Percentiles rank a stretch among this genome's conserved stretches.
phyloP scores from a whole-genome alignment of 1,140 invertebrate genomes.

The Heliconius hewitsoni region DNA sequence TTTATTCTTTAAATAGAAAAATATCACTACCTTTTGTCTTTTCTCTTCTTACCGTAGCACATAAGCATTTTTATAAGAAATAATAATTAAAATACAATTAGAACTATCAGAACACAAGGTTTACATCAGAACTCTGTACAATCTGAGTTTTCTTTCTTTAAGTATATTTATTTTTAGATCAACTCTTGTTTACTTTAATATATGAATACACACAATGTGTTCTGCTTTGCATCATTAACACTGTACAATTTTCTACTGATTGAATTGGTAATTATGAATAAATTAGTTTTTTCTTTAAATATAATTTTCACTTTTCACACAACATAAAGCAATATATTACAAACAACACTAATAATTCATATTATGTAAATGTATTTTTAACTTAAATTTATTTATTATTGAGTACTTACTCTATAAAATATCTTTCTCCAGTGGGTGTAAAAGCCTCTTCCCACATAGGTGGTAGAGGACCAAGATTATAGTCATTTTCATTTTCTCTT shows the following conservation, averaged over 20 bases:
- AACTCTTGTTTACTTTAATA: conserved; percentile 42
- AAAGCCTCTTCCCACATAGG: conserved; percentile 98
- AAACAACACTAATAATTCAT: background rate
- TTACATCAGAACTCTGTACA: background rate
- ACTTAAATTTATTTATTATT: background rate
- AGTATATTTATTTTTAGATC: conserved; percentile 44
- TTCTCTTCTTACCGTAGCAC: conserved; percentile 36
- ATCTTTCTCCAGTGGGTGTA: conserved; percentile 97
- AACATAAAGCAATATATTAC: conserved; percentile 5
- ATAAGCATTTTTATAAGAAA: conserved; percentile 31
- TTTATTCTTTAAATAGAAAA: background rate
- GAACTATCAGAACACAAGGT: background rate
- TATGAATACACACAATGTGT: conserved; percentile 33
- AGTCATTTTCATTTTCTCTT: conserved; percentile 77
- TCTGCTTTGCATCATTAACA: conserved; percentile 43
- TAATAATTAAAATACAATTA: background rate
- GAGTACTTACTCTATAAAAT: conserved; percentile 97
- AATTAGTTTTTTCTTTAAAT: conserved; percentile 3
- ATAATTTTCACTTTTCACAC: conserved; percentile 4
- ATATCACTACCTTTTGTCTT: conserved; percentile 35
- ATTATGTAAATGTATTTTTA: background rate
- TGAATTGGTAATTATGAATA: conserved; percentile 26
- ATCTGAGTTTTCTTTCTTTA: background rate
- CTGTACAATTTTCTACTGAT: conserved; percentile 37
- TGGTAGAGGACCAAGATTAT: conserved; percentile 91